phyloP scores from a whole-genome alignment of 2,797 vertebrate genomes.

The Cossypha niveicapilla region DNA sequence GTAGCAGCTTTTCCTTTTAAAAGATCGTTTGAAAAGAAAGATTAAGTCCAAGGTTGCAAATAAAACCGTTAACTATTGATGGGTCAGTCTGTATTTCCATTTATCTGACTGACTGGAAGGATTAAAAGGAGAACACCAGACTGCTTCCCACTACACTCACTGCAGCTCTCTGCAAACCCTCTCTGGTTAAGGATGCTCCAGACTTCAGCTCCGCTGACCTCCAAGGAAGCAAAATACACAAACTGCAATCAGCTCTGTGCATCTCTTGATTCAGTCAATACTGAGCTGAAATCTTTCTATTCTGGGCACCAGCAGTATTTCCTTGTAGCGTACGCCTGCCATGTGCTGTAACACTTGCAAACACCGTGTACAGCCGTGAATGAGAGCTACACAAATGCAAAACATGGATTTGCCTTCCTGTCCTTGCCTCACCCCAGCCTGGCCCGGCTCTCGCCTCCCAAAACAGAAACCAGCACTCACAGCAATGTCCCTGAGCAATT shows the following conservation, averaged over 20 bases:
- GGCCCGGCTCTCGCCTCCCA: not conserved
- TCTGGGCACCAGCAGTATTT: slow-evolving; percentile 6
- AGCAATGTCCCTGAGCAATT: fast-evolving
- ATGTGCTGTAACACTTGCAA: slow-evolving; percentile 38
- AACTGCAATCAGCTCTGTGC: slow-evolving; percentile 2
- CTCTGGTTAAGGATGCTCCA: not conserved
- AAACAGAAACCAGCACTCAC: not conserved
- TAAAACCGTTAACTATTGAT: not conserved
- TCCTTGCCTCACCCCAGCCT: slow-evolving; percentile 36
- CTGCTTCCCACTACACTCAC: not conserved
- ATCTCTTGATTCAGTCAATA: slow-evolving; percentile 46
- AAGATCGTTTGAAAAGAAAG: not conserved
- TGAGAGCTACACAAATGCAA: slow-evolving; percentile 34
- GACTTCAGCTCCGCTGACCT: not conserved
- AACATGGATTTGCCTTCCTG: slow-evolving; percentile 32
- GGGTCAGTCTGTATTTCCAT: not conserved
- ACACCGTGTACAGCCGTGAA: slow-evolving; percentile 16
- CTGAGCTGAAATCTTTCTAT: slow-evolving; percentile 47
- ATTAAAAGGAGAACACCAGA: not conserved
- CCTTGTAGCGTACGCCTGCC: slow-evolving; percentile 27
- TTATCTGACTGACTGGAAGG: not conserved
- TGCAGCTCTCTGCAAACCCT: not conserved
- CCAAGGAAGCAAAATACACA: not conserved
- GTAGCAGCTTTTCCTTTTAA: not conserved
- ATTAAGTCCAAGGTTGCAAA: not conserved